Conservation (phyloP, 2,113 vertebrate genomes). For the Cranoglanis bouderius region DNA sequence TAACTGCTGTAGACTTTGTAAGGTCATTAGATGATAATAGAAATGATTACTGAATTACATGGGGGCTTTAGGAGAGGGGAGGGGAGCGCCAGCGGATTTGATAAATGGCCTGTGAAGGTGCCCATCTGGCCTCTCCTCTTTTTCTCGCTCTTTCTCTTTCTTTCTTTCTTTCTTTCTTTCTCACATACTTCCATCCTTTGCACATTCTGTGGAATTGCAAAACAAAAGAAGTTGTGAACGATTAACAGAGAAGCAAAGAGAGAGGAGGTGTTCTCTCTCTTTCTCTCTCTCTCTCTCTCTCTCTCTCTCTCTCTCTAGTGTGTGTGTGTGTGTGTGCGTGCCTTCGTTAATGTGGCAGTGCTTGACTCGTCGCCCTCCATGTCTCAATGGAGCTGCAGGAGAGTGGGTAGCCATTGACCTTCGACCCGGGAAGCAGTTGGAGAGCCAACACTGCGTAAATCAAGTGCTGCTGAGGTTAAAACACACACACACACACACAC, state of each 20-base stretch:
- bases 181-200: constrained; percentile 63
- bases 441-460: constrained; percentile 60
- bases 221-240: constrained; percentile 21
- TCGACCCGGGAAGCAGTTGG: constrained; percentile 68
- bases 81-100: constrained; percentile 86
- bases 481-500: constrained; percentile 7
- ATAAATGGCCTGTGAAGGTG: constrained; percentile 99
- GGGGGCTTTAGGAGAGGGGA: constrained; percentile 90
- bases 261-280: not conserved
- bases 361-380: constrained; percentile 40
- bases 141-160: constrained; percentile 48
- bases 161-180: constrained; percentile 65
- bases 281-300: not conserved
- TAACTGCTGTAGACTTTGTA: constrained; percentile 83
- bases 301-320: not conserved
- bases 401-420: constrained; percentile 68
- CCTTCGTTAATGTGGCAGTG: constrained; percentile 39
- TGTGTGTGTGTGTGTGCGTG: constrained; percentile 42
- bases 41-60: constrained; percentile 99
- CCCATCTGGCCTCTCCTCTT: constrained; percentile 90
- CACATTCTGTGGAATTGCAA: constrained; percentile 49
- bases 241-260: constrained; percentile 14
- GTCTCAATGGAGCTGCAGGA: constrained; percentile 54
- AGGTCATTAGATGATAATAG: constrained; percentile 98
- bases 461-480: constrained; percentile 51